phyloP scores from a whole-genome alignment of 2,888 invertebrate species.

The Scotopteryx bipunctaria region DNA sequence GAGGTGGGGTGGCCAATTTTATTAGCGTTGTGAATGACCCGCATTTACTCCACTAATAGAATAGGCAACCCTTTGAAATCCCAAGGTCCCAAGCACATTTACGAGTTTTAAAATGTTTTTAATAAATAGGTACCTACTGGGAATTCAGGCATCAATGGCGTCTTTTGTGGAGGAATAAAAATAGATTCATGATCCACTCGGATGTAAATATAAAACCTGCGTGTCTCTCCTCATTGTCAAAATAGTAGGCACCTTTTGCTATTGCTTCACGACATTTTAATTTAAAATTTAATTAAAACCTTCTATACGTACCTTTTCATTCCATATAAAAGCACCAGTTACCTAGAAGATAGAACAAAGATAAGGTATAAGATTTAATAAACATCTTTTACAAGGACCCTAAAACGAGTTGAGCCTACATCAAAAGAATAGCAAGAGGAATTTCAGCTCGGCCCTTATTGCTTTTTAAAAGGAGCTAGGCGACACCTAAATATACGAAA shows the following conservation, averaged over 20 bases:
- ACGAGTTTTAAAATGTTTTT: no score
- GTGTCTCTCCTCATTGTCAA: no score
- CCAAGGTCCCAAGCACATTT: no score
- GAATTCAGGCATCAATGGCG: no score
- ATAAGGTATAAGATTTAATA: background rate
- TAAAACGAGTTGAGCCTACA: constrained; percentile 9
- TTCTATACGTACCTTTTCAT: background rate
- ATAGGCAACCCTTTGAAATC: no score
- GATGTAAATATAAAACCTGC: no score
- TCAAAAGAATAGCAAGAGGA: constrained; percentile 13
- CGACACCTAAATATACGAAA: background rate
- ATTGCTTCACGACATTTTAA: no score
- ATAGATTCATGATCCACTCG: no score
- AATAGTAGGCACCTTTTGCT: no score
- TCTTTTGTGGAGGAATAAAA: no score
- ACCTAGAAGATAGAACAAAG: background rate
- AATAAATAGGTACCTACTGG: no score
- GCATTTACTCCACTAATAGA: background rate
- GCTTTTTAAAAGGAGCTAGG: constrained; percentile 3
- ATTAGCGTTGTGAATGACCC: background rate
- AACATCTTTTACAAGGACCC: constrained; percentile 1
- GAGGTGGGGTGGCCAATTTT: background rate
- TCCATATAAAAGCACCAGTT: background rate
- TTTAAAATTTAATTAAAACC: background rate
- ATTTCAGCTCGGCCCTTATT: constrained; percentile 4